Percentiles rank a stretch among this genome's conserved stretches.
phyloP scores from a whole-genome alignment of 1,140 invertebrate genomes.

The Diabrotica virgifera region DNA sequence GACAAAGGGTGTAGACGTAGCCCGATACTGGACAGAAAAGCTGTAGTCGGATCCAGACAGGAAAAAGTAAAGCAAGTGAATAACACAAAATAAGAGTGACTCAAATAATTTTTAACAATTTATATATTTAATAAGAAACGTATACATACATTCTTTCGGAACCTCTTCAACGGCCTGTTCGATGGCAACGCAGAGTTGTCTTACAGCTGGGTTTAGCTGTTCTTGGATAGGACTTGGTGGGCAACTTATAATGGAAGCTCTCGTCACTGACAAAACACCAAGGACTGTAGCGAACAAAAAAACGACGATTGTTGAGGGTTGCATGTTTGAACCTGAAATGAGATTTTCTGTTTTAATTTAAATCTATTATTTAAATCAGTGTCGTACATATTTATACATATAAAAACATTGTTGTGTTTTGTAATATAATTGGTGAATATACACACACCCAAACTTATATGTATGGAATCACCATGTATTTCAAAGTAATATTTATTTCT shows the following conservation, averaged over 20 bases:
- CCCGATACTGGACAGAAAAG: no score
- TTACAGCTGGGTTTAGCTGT: constrained; percentile 6
- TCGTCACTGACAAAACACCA: constrained; percentile 4
- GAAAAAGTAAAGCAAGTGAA: no score
- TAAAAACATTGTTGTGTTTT: no score
- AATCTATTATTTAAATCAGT: not conserved
- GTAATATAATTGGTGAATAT: no score
- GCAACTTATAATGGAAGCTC: constrained; percentile 10
- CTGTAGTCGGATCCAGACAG: no score
- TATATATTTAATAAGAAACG: not conserved
- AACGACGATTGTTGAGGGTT: not conserved
- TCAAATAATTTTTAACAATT: not conserved
- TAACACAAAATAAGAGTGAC: no score
- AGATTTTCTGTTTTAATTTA: not conserved
- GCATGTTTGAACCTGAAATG: constrained; percentile 11
- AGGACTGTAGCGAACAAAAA: constrained; percentile 4
- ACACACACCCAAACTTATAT: no score
- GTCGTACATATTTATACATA: no score
- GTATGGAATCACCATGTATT: no score
- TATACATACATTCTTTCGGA: not conserved
- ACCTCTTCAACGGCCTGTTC: constrained; percentile 8
- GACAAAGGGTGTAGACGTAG: no score
- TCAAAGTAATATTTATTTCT: no score
- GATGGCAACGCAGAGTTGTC: constrained; percentile 8
- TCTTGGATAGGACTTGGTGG: constrained; percentile 9